A percentile compares a stretch with the other conserved stretches of the same genome.
Conservation (phyloP, 2,888 invertebrate species). For the Cataglyphis cursor region DNA sequence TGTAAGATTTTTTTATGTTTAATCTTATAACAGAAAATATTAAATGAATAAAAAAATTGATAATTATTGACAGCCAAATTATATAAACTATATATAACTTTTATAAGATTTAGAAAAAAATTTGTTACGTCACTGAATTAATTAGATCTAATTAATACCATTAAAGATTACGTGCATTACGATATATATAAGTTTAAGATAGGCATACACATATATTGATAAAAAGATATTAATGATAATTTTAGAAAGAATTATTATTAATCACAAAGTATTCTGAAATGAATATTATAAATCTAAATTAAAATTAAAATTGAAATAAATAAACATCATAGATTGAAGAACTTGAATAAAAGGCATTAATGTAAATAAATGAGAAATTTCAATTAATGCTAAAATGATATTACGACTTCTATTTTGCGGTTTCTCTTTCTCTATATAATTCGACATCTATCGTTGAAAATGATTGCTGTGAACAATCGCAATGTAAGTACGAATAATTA, state of each 20-base stretch:
- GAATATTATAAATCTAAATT: background rate
- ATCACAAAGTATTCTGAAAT: background rate
- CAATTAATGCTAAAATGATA: background rate
- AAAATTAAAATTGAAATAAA: background rate
- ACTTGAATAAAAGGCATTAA: background rate
- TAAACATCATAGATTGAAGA: background rate
- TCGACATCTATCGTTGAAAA: background rate
- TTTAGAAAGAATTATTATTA: background rate
- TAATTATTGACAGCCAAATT: slow-evolving; percentile 20
- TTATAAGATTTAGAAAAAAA: slow-evolving; percentile 25
- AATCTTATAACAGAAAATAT: background rate
- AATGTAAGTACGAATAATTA: slow-evolving; percentile 30
- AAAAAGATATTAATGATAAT: slow-evolving; percentile 3
- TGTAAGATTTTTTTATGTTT: background rate
- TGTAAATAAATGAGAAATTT: background rate
- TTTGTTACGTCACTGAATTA: slow-evolving; percentile 15
- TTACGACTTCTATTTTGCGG: background rate
- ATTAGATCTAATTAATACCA: slow-evolving; percentile 22
- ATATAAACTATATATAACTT: background rate
- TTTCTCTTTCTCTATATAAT: slow-evolving; percentile 10
- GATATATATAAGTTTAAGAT: background rate
- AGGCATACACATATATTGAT: background rate
- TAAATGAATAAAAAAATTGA: background rate
- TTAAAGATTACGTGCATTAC: background rate
- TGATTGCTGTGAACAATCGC: background rate